Evolutionary conservation across 1,140 invertebrate species (phyloP).

Genomic region (Cecropterus lyciades): DNA sequence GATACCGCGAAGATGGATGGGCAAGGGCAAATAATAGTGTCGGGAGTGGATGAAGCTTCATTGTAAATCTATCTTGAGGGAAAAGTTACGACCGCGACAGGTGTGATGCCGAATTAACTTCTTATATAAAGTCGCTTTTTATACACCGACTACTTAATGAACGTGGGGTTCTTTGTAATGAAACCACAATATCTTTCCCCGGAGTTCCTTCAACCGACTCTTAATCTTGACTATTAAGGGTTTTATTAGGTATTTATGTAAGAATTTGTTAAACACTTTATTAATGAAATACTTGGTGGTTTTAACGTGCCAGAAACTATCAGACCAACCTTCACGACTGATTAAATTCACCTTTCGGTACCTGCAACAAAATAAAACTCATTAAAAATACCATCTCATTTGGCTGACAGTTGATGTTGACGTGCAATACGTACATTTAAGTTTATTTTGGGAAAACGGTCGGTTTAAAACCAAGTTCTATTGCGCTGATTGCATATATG

Average conservation of each 20-base stretch:
- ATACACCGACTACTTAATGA: constrained; percentile 73
- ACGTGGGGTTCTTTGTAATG: constrained; percentile 63
- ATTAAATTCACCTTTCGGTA: constrained; percentile 40
- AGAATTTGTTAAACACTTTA: constrained; percentile 19
- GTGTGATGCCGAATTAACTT: constrained; percentile 81
- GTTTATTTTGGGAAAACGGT: constrained; percentile 36
- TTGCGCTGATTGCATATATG: constrained; percentile 36
- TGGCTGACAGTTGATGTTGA: not conserved
- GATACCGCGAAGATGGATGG: constrained; percentile 64
- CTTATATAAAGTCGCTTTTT: constrained; percentile 78
- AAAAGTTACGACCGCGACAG: constrained; percentile 80
- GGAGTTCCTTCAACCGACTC: constrained; percentile 50
- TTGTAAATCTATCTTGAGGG: constrained; percentile 73
- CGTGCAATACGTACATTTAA: constrained; percentile 1
- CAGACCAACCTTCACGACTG: constrained; percentile 58
- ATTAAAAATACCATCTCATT: constrained; percentile 25
- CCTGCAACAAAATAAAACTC: constrained; percentile 57
- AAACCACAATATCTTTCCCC: constrained; percentile 45
- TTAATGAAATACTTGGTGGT: constrained; percentile 11
- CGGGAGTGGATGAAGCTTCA: constrained; percentile 65
- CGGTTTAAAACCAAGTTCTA: constrained; percentile 43
- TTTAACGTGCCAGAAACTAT: not conserved
- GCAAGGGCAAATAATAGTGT: constrained; percentile 62
- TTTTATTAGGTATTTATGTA: constrained; percentile 14
- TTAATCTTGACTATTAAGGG: constrained; percentile 19